Base-by-base conservation (phyloP, 1,140 invertebrate genomes). In the Drosophila tristis region DNA sequence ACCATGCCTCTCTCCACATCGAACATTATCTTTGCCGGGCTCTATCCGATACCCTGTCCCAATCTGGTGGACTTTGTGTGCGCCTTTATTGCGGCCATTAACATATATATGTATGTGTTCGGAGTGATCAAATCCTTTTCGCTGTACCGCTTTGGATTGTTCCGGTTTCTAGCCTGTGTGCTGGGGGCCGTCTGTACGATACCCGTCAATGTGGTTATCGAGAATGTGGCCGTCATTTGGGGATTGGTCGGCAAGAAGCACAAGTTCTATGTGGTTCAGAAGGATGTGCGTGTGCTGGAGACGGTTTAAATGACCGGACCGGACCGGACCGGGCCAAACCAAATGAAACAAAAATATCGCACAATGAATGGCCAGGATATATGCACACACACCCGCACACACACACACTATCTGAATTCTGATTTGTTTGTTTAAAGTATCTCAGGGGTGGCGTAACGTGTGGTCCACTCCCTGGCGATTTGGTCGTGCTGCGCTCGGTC, bases 41-140 rank as follows among this genome's bases (percentile, higher is more conserved):
- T 98, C 5, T 98, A 95, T 93, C 98, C 98, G 0, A 96, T 99
- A 75, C 96, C 96, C 1, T 97, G 97, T 92, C 95, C 96, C 53
- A 94, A 95, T 57, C 48, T 96, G 31, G 94, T 98, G 65, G 97
- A 98, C 92, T 95, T 98, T 70, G 80, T 98, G 2, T 97, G 96
- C 92, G 96, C 96, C 47, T 98, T 98, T 86, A 96, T 97, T 70
- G 97, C 96, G 53, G 97, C 95, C 47, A 96, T 98, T 4, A 98
- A 98, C 92, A 96, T 98, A 79, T 99, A 98, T 92, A 98, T 99
- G 96, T 99, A 98, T 90, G 94, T 99, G 45, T 98, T 99, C 93
- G 98, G 98, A 67, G 97, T 98, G 0, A 94, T 98, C 26, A 98
- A 98, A 91, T 99, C 98, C 31, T 99, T 99, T 90, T 97, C 96